A percentile compares a stretch with the other conserved stretches of the same genome.
Conservation (phyloP, 2,113 vertebrate species). For the Galemys pyrenaicus region DNA sequence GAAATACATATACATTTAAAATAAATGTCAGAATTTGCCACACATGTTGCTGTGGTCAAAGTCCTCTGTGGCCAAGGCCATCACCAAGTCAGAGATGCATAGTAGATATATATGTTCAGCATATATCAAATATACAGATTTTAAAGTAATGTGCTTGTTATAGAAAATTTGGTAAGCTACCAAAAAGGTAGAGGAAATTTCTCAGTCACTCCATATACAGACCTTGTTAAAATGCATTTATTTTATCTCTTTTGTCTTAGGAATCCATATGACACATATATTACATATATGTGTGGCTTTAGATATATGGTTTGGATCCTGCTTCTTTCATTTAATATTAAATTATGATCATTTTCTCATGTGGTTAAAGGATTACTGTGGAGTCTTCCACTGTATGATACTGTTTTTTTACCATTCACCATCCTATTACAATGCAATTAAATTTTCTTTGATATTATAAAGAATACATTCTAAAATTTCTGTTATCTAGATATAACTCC, state of each 20-base stretch:
- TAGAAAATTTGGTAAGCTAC: slow-evolving; percentile 8
- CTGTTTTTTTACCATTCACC: background rate
- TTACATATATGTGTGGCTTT: too few relatives aligned
- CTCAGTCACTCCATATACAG: background rate
- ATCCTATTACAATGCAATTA: background rate
- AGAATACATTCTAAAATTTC: background rate
- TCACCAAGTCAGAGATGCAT: background rate
- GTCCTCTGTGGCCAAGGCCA: background rate
- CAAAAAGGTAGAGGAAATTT: slow-evolving; percentile 10
- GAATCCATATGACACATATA: background rate
- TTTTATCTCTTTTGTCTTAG: background rate
- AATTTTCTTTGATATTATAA: slow-evolving; percentile 17
- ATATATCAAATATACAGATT: too few relatives aligned
- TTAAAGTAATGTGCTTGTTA: background rate
- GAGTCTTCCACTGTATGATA: background rate
- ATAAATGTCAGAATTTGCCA: background rate
- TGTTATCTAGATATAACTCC: background rate
- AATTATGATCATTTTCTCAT: background rate
- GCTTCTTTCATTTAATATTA: slow-evolving; percentile 11
- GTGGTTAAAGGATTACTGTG: background rate
- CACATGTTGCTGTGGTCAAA: background rate
- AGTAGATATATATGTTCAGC: background rate
- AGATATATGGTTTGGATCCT: background rate
- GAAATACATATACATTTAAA: background rate
- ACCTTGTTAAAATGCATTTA: background rate